Evolutionary conservation across 2,888 invertebrate genomes (phyloP).

Genomic region (Athrips mouffetella): DNA sequence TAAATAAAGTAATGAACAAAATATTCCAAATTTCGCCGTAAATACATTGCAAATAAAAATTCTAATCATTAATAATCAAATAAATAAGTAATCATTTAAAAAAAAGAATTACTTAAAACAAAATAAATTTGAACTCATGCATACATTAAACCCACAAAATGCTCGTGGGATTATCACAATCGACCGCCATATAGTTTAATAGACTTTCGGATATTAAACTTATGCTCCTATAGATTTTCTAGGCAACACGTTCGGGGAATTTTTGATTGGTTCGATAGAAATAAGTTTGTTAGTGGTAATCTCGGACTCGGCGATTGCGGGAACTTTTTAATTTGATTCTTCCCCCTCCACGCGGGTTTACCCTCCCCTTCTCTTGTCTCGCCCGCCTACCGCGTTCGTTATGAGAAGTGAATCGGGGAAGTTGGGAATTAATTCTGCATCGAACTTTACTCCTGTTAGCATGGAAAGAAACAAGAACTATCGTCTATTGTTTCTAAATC

Average conservation of each 20-base stretch:
- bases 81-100: too few relatives aligned
- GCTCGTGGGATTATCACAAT: too few relatives aligned
- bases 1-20: too few relatives aligned
- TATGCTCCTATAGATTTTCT: neutral
- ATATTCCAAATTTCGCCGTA: too few relatives aligned
- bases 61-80: too few relatives aligned
- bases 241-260: neutral
- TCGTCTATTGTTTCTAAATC: too few relatives aligned
- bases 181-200: too few relatives aligned
- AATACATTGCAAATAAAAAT: too few relatives aligned
- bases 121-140: too few relatives aligned
- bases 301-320: conserved; percentile 1
- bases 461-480: neutral
- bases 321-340: conserved; percentile 17
- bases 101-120: too few relatives aligned
- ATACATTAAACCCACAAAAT: too few relatives aligned
- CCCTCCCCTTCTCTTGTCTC: neutral
- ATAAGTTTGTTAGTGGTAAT: conserved; percentile 13
- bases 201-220: neutral
- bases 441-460: neutral
- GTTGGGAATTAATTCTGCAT: conserved; percentile 9
- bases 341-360: neutral
- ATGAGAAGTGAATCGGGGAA: conserved; percentile 11
- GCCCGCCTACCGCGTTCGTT: neutral
- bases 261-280: conserved; percentile 5